Evolutionary conservation across 2,888 invertebrate species (phyloP), one percentile per base, ranked within the genome.

Genomic region (Cotesia congregata): DNA sequence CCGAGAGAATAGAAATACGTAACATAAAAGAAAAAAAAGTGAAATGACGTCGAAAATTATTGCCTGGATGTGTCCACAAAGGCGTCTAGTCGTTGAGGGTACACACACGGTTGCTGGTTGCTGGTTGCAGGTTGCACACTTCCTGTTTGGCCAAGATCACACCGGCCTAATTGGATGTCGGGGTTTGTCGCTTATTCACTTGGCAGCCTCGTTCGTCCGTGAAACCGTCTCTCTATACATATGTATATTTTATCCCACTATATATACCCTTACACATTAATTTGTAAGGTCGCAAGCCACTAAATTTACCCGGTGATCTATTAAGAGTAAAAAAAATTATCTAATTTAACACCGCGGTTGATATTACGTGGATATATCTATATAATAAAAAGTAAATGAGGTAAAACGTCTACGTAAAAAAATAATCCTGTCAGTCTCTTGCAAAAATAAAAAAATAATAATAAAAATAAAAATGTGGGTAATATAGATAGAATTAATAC

Each of bases 401-500:
- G 40, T 4, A 50, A 50, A 50, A 50, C 50, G 50, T 50, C 50
- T 12, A 50, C 50, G 6, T 12, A 12, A 50, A 50, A 50, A 50
- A 75, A 64, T 39, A 62, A 71, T 39, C 64, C 72, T 68, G 75
- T 65, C 72, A 65, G 38, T 59, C 64, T 59, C 39, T 41, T 59
- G 76, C 67, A 20, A 69, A 74, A 70, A 71, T 77, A 38, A 74
- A 61, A 72, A 75, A 75, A 78, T 78, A 74, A 68, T 77, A 78
- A 76, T 76, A 80, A 77, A 83, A 83, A 83, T 80, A 82, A 78
- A 83, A 79, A 82, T 79, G 64, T 67, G 39, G 69, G 75, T 68
- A 78, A 77, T 77, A 78, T 75, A 78, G 72, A 59, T 76, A 65
- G 74, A 50, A 84, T 84, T 83, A 86, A 87, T 88, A 85, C 86